These are phyloP conservation scores for Lycaena phlaeas DNA, from an alignment of 2,888 invertebrate genomes.

Conservation along the genomic window DNA sequence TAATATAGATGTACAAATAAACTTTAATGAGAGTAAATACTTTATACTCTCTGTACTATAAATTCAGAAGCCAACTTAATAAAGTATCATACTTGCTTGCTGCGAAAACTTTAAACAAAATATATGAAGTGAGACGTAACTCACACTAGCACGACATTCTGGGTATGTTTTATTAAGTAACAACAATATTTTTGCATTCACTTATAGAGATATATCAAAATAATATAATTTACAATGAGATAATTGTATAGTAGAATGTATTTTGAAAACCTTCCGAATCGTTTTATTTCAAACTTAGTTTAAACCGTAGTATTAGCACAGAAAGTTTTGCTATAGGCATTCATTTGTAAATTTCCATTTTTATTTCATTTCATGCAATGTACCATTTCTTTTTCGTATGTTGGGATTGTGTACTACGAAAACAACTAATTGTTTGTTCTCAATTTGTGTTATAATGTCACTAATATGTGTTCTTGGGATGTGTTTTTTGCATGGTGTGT, in stretches of 20 bases:
- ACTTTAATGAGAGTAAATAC: too few relatives aligned
- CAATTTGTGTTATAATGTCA: slow-evolving; percentile 29
- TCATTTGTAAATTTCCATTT: slow-evolving; percentile 15
- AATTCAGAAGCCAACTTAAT: too few relatives aligned
- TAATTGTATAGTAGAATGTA: too few relatives aligned
- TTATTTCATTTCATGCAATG: slow-evolving; percentile 42
- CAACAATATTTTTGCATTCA: not conserved
- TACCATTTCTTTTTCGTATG: slow-evolving; percentile 25
- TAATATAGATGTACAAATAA: too few relatives aligned
- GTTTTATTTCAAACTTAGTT: too few relatives aligned
- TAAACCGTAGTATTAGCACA: not conserved
- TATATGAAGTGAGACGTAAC: not conserved
- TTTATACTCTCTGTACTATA: too few relatives aligned
- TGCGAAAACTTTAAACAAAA: too few relatives aligned
- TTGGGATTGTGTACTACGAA: slow-evolving; percentile 16
- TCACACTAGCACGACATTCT: slow-evolving; percentile 35
- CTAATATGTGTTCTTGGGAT: slow-evolving; percentile 34
- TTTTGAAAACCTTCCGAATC: too few relatives aligned
- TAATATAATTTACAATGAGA: too few relatives aligned
- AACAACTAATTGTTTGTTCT: not conserved
- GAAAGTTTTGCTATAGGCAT: slow-evolving; percentile 5
- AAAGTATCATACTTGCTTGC: too few relatives aligned
- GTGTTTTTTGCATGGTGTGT: slow-evolving; percentile 21
- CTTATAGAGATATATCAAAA: too few relatives aligned
- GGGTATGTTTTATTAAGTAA: slow-evolving; percentile 21